phyloP scores from a whole-genome alignment of 2,113 vertebrate genomes.

The Brachyhypopomus occidentalis region DNA sequence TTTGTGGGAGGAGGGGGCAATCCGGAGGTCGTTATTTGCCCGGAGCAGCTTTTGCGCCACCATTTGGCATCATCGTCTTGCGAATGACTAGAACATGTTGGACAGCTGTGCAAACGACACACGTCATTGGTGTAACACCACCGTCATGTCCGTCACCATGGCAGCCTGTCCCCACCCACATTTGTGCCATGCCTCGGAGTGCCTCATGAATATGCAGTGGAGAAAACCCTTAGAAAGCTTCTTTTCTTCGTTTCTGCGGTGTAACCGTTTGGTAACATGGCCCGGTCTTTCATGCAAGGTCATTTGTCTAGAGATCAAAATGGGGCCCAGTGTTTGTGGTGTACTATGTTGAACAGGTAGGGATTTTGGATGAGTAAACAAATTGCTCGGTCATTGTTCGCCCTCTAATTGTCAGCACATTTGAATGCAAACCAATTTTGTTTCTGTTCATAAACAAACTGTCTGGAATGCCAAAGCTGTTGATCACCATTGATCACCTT shows the following conservation, averaged over 20 bases:
- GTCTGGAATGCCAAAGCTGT: conserved; percentile 60
- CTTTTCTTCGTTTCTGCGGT: conserved; percentile 53
- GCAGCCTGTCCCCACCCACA: conserved; percentile 70
- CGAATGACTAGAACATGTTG: conserved; percentile 66
- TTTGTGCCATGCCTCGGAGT: conserved; percentile 62
- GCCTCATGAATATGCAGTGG: conserved; percentile 68
- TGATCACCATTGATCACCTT: conserved; percentile 70
- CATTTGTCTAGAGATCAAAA: conserved; percentile 40
- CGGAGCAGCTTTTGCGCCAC: conserved; percentile 51
- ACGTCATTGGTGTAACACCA: conserved; percentile 61
- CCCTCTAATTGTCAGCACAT: no score
- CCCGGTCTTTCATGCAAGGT: conserved; percentile 48
- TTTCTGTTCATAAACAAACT: conserved; percentile 33
- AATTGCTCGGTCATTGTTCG: no score
- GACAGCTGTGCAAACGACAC: conserved; percentile 75
- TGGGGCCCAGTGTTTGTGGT: not conserved
- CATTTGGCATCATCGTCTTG: conserved; percentile 64
- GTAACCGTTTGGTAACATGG: conserved; percentile 57
- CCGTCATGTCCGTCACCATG: conserved; percentile 63
- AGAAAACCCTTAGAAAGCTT: conserved; percentile 47
- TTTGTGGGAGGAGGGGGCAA: conserved; percentile 41
- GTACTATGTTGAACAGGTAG: not conserved
- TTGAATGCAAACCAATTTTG: no score
- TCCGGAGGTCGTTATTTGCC: conserved; percentile 59
- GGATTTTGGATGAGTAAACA: conserved; percentile 20